Evolutionary conservation across 2,888 invertebrate genomes (phyloP).

Genomic region (Spodoptera picta): DNA sequence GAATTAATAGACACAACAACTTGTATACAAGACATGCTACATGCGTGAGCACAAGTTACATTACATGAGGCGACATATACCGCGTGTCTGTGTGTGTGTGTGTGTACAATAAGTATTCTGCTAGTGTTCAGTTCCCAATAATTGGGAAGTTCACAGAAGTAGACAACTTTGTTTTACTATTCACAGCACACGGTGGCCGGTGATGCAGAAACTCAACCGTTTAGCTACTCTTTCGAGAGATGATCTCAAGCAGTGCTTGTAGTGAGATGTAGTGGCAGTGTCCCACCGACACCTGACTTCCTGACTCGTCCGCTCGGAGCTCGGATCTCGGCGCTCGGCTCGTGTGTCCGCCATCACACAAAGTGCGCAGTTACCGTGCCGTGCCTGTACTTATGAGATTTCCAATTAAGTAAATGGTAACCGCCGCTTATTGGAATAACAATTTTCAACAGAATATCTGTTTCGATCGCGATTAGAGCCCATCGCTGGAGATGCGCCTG

Average conservation of each 20-base stretch:
- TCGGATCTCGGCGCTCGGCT: slow-evolving; percentile 1
- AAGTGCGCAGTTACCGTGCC: slow-evolving; percentile 34
- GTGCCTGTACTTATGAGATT: slow-evolving; percentile 50
- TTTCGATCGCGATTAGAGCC: slow-evolving; percentile 54
- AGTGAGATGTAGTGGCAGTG: too few relatives aligned
- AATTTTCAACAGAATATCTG: slow-evolving; percentile 57
- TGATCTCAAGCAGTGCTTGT: too few relatives aligned
- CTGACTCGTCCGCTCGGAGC: too few relatives aligned
- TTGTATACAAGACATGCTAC: slow-evolving; percentile 3
- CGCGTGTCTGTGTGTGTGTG: slow-evolving; percentile 7
- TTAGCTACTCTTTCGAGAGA: slow-evolving; percentile 13
- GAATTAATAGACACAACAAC: too few relatives aligned
- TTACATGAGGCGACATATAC: slow-evolving; percentile 19
- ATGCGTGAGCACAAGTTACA: neutral
- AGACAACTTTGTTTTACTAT: slow-evolving; percentile 32
- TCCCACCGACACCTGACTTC: too few relatives aligned
- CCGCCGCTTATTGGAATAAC: slow-evolving; percentile 58
- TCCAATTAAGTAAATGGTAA: slow-evolving; percentile 60
- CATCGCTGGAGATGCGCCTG: slow-evolving; percentile 61
- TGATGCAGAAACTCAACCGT: slow-evolving; percentile 49
- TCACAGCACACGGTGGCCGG: slow-evolving; percentile 37
- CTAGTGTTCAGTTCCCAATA: slow-evolving; percentile 43
- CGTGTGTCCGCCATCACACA: slow-evolving; percentile 15
- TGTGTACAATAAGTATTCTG: slow-evolving; percentile 33
- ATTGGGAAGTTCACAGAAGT: slow-evolving; percentile 41